phyloP scores from a whole-genome alignment of 2,797 vertebrate species.

The Myoxocephalus aenaeus region DNA sequence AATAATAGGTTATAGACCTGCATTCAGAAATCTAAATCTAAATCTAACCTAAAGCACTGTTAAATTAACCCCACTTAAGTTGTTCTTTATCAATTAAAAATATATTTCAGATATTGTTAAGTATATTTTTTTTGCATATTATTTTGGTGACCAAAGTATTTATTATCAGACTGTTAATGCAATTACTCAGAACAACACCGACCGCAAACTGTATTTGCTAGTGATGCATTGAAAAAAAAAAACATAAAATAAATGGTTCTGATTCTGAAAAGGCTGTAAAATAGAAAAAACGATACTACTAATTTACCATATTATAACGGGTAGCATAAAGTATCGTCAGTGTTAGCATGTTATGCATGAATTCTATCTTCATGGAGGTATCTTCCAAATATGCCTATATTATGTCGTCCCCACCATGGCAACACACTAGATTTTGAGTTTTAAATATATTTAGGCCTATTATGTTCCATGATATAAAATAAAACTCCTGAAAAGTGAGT shows the following conservation, averaged over 20 bases:
- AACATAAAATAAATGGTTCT: background rate
- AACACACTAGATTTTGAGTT: background rate
- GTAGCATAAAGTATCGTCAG: background rate
- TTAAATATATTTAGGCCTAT: background rate
- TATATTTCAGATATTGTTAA: background rate
- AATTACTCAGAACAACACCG: background rate
- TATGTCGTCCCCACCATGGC: background rate
- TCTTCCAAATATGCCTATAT: background rate
- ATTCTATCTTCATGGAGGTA: background rate
- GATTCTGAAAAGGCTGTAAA: background rate
- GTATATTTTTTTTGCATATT: background rate
- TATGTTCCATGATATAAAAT: background rate
- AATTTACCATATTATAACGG: background rate
- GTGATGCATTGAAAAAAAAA: background rate
- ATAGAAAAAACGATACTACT: background rate
- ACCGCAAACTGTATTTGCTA: background rate
- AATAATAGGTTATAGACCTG: background rate
- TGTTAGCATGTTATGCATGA: background rate
- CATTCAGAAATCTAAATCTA: background rate
- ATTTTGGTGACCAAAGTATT: conserved; percentile 10
- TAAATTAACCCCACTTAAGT: background rate
- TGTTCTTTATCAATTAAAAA: background rate
- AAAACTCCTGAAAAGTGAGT: background rate
- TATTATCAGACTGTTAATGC: background rate
- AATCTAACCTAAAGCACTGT: background rate